A percentile compares a stretch with the other conserved stretches of the same genome.
phyloP scores from a whole-genome alignment of 2,797 vertebrate genomes.

The Falco peregrinus region DNA sequence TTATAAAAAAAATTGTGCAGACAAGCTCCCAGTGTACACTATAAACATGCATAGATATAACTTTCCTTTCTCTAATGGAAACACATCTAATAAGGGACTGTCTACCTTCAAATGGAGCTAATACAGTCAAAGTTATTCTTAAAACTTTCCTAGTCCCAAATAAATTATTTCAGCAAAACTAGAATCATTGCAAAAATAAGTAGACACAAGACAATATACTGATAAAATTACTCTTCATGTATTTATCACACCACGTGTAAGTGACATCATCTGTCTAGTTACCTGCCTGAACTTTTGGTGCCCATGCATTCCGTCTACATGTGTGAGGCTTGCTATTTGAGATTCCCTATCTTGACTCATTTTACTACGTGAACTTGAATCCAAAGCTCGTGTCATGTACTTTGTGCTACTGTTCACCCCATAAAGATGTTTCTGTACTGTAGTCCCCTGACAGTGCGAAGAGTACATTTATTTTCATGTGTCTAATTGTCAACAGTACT shows the following conservation, averaged over 20 bases:
- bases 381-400: neutral
- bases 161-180: neutral
- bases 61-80: slow-evolving; percentile 19
- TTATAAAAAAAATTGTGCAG: neutral
- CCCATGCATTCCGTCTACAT: neutral
- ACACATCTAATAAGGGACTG: neutral
- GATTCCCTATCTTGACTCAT: neutral
- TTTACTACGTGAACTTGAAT: neutral
- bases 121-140: neutral
- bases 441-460: neutral
- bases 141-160: neutral
- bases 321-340: neutral
- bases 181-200: neutral
- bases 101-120: neutral
- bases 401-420: neutral
- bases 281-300: neutral
- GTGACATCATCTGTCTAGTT: neutral
- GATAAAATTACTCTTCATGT: neutral
- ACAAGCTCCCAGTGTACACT: neutral
- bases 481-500: neutral
- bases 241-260: neutral
- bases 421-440: neutral
- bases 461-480: neutral
- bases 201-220: neutral
- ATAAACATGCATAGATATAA: neutral